Percentiles rank a stretch among this genome's conserved stretches.
These are phyloP conservation scores for Halcyon malimbica DNA, from an alignment of 2,113 vertebrate genomes.

Conservation along the genomic window DNA sequence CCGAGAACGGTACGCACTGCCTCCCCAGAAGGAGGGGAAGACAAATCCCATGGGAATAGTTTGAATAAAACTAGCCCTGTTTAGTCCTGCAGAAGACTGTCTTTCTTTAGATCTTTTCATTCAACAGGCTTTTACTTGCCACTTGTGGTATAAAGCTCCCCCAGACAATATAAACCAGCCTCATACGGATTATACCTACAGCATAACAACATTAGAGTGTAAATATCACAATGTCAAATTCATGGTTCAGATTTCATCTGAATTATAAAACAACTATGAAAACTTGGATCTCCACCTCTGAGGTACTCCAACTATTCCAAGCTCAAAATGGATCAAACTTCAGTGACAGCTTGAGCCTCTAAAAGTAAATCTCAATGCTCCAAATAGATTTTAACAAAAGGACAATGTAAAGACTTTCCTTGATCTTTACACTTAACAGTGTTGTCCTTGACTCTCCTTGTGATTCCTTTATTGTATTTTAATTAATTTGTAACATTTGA, in stretches of 20 bases:
- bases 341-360: background rate
- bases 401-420: background rate
- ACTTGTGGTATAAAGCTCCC: background rate
- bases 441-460: background rate
- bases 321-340: background rate
- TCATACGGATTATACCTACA: background rate
- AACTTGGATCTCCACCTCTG: background rate
- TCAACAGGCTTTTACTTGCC: background rate
- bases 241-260: background rate
- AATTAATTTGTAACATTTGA: background rate
- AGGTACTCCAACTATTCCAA: background rate
- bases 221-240: background rate
- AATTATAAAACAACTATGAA: background rate
- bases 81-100: background rate
- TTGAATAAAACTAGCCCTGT: background rate
- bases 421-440: background rate
- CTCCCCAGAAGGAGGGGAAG: background rate
- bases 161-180: background rate
- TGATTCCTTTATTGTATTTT: background rate
- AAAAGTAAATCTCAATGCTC: background rate
- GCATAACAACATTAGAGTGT: background rate
- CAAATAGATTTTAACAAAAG: background rate
- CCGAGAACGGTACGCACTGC: background rate
- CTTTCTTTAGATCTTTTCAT: background rate
- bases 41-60: background rate